phyloP scores from a whole-genome alignment of 2,113 vertebrate genomes.

The Dendrocopos noguchii region DNA sequence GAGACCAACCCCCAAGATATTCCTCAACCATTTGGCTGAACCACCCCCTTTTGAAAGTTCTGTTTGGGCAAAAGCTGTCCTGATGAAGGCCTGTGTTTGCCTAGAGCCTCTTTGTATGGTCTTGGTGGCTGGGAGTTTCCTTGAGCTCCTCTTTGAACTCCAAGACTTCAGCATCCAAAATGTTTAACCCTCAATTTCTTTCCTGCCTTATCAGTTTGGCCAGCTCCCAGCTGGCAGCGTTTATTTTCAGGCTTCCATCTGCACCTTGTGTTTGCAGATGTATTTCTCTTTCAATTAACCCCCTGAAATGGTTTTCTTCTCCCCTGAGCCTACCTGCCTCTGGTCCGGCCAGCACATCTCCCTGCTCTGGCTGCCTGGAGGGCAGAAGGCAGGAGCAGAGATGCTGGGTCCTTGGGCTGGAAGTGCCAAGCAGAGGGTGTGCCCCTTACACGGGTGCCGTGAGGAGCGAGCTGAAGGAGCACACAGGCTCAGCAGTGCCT shows the following conservation, averaged over 20 bases:
- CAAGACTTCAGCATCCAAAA: slow-evolving; percentile 38
- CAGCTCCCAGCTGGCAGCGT: slow-evolving; percentile 33
- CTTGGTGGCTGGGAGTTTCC: slow-evolving; percentile 41
- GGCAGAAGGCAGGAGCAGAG: neutral
- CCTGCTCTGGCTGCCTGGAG: neutral
- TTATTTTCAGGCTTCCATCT: neutral
- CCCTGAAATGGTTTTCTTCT: slow-evolving; percentile 17
- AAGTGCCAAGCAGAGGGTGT: slow-evolving; percentile 42
- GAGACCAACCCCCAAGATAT: neutral
- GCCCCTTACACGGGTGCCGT: neutral
- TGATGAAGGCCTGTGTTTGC: slow-evolving; percentile 1
- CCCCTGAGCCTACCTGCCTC: slow-evolving; percentile 10
- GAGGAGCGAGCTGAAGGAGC: slow-evolving; percentile 11
- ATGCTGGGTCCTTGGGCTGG: neutral
- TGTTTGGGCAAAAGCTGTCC: neutral
- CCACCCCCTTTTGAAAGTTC: neutral
- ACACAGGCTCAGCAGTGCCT: neutral
- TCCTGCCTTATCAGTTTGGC: slow-evolving; percentile 59
- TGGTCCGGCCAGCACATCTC: neutral
- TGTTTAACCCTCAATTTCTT: slow-evolving; percentile 57
- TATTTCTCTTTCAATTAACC: slow-evolving; percentile 43
- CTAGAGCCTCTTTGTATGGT: slow-evolving; percentile 11
- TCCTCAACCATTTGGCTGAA: neutral
- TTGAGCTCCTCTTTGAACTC: slow-evolving; percentile 57
- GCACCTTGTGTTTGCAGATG: slow-evolving; percentile 16